Evolutionary conservation across 2,888 invertebrate genomes (phyloP).

Genomic region (Drosophila yooni): DNA sequence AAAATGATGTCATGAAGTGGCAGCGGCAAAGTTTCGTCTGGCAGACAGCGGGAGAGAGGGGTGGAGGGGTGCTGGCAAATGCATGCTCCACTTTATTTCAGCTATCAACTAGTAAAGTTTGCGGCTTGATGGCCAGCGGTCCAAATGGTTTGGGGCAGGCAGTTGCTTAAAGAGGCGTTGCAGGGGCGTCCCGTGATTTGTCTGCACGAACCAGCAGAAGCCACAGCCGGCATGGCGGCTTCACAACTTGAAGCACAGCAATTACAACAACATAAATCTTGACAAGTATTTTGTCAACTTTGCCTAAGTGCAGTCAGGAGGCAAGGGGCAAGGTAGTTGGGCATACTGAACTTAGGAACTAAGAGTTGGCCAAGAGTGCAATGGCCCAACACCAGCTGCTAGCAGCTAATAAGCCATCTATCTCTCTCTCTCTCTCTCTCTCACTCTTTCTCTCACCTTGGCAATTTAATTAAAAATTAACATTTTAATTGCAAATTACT

Average conservation of each 20-base stretch:
- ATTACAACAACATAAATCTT: constrained; percentile 68
- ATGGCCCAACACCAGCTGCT: constrained; percentile 20
- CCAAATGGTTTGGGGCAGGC: constrained; percentile 13
- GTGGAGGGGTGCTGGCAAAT: constrained; percentile 37
- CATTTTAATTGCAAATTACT: constrained; percentile 82
- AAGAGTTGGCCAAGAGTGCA: constrained; percentile 44
- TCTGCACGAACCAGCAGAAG: constrained; percentile 58
- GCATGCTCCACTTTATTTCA: constrained; percentile 76
- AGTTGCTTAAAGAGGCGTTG: constrained; percentile 25
- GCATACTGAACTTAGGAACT: constrained; percentile 50
- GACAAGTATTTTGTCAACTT: constrained; percentile 81
- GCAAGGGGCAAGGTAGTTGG: background rate
- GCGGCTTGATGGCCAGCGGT: constrained; percentile 64
- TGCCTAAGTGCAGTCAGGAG: constrained; percentile 24
- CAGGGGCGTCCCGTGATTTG: constrained; percentile 48
- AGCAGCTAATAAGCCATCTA: constrained; percentile 60
- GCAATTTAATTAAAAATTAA: constrained; percentile 82
- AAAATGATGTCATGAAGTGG: constrained; percentile 80
- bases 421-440: constrained; percentile 27
- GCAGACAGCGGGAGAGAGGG: background rate
- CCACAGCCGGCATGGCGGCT: constrained; percentile 59
- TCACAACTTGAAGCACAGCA: constrained; percentile 55
- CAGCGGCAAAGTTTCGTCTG: constrained; percentile 35
- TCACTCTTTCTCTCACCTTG: constrained; percentile 25
- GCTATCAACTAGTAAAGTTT: constrained; percentile 80